phyloP scores from a whole-genome alignment of 2,888 invertebrate genomes.

The Helicoverpa assulta region DNA sequence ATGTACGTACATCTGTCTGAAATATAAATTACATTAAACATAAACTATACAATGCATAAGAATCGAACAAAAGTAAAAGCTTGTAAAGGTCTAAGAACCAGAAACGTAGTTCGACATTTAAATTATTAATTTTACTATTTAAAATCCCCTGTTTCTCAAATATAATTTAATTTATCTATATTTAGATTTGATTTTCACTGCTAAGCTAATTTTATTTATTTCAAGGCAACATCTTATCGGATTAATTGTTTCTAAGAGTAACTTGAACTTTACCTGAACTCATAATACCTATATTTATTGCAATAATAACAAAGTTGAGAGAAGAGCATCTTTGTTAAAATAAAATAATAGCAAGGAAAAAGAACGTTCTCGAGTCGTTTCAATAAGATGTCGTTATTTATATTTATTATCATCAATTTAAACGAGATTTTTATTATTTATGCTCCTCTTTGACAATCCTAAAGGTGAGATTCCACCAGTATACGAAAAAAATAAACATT shows the following conservation, averaged over 20 bases:
- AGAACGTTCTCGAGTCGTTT: slow-evolving; percentile 22
- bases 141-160: no score
- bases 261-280: slow-evolving; percentile 16
- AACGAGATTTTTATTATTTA: slow-evolving; percentile 46
- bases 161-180: no score
- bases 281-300: slow-evolving; percentile 13
- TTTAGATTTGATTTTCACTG: background rate
- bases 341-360: slow-evolving; percentile 42
- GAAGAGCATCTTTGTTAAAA: slow-evolving; percentile 25
- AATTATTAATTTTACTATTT: no score
- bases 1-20: no score
- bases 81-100: no score
- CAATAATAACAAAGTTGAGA: slow-evolving; percentile 29
- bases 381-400: slow-evolving; percentile 13
- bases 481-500: no score
- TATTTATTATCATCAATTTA: slow-evolving; percentile 39
- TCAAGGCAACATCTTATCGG: background rate
- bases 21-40: no score
- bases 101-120: no score
- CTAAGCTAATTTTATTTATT: background rate
- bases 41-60: no score
- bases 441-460: slow-evolving; percentile 34
- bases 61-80: no score
- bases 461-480: background rate
- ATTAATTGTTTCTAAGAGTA: background rate